Conservation (phyloP, 2,113 vertebrate genomes). For the Columba livia region DNA sequence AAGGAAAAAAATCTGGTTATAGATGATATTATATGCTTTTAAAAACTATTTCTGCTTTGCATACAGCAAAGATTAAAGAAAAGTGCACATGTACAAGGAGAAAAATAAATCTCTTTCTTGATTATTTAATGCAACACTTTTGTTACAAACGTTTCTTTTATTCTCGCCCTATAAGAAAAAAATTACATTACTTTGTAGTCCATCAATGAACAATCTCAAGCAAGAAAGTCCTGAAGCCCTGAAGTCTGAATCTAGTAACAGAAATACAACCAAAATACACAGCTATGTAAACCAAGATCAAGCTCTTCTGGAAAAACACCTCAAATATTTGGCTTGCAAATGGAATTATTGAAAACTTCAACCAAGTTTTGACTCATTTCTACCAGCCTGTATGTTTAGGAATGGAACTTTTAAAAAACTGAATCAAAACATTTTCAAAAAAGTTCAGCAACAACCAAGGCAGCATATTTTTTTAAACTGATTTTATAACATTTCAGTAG, state of each 20-base stretch:
- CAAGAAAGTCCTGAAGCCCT: neutral
- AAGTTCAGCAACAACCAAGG: neutral
- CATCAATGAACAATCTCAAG: neutral
- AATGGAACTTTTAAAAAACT: neutral
- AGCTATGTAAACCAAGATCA: neutral
- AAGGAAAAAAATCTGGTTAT: neutral
- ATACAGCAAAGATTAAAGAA: neutral
- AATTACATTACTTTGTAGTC: neutral
- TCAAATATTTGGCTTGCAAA: slow-evolving; percentile 27
- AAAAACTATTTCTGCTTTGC: neutral
- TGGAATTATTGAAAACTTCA: slow-evolving; percentile 16
- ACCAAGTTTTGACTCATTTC: neutral
- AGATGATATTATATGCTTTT: neutral
- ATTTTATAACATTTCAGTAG: neutral
- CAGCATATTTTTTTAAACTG: neutral
- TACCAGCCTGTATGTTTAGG: neutral
- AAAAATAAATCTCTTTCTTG: neutral
- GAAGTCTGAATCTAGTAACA: neutral
- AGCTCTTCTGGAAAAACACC: slow-evolving; percentile 30
- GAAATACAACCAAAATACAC: neutral
- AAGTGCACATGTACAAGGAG: neutral
- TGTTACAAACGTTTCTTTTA: neutral
- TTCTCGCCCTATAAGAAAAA: too few species aligned
- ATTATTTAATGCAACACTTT: neutral
- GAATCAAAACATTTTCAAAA: neutral